Base-by-base conservation (phyloP, 2,888 invertebrate species). In the Acanthopleura granulata region DNA sequence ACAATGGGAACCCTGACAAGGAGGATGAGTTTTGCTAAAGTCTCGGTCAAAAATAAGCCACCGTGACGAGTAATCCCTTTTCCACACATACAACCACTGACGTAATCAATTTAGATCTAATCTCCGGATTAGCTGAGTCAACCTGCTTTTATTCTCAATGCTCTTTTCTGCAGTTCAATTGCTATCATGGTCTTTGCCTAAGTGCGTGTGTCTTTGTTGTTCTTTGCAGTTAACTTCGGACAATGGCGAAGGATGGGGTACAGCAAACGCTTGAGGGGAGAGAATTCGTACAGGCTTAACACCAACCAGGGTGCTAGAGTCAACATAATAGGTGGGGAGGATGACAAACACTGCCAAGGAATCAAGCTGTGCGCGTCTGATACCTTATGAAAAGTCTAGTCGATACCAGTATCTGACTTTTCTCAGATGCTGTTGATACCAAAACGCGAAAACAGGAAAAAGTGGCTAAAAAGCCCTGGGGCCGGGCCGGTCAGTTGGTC, bases 171-270 rank as follows among this genome's bases (percentile, higher is more conserved):
- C 22, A 57, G 57, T 57, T 57, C 22, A 22, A 57, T 57, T 22
- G 57, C 57, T 22, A 1, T 12, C 22, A 22, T 57, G 57, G 57
- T 57, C 18, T 12, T 66, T 66, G 40, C 16, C 29, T 66, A 22
- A 66, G 66, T 66, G 22, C 66, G 66, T 66, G 66, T 66, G 66
- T 27, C 29, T 66, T 66, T 66, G 66, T 66, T 66, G 18, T 66
- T 6, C 16, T 66, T 66, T 22, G 29, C 66, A 66, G 66, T 66
- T 27, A 16, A 22, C 29, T 66, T 25, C 25, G 66, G 66, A 66
- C 66, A 66, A 66, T 66, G 29, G 25, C 18, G 22, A 27, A 66
- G 22, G 27, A 15, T 22, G 18, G 15, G 66, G 29, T 22, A 15
- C 22, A 27, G 4, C 29, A 15, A 66, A 27, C 29, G 66, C 66